A percentile compares a stretch with the other conserved stretches of the same genome.
Conservation (phyloP, 2,113 vertebrate species). For the Misgurnus anguillicaudatus region DNA sequence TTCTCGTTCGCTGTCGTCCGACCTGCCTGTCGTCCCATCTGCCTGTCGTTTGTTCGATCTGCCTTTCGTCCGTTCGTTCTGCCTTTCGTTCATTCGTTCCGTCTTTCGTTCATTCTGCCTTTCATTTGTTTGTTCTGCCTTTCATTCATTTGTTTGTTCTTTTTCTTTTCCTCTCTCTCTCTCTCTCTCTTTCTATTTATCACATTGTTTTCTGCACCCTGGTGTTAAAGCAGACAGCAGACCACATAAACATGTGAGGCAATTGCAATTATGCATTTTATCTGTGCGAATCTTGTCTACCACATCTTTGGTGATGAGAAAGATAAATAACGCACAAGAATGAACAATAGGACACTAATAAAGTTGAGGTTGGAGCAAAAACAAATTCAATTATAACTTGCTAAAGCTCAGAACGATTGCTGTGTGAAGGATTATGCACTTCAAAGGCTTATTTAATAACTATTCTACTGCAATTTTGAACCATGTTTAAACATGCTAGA, state of each 20-base stretch:
- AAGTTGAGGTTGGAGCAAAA: constrained; percentile 32
- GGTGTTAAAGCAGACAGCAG: constrained; percentile 18
- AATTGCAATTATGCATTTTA: constrained; percentile 51
- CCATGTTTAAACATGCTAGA: not conserved
- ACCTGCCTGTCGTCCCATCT: too few species aligned
- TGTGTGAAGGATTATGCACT: not conserved
- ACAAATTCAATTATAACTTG: not conserved
- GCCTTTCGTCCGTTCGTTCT: too few species aligned
- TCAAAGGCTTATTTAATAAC: not conserved
- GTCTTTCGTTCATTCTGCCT: too few species aligned
- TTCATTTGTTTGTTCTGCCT: too few species aligned
- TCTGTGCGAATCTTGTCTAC: constrained; percentile 44
- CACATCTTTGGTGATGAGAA: constrained; percentile 32
- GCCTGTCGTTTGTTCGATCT: too few species aligned
- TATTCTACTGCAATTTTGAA: not conserved
- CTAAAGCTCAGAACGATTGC: not conserved
- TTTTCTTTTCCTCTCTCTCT: too few species aligned
- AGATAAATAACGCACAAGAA: constrained; percentile 46
- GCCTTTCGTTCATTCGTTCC: too few species aligned
- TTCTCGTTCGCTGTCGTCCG: too few species aligned
- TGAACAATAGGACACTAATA: constrained; percentile 30
- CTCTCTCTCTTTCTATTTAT: too few species aligned
- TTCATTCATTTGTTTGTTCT: too few species aligned
- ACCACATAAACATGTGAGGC: constrained; percentile 55
- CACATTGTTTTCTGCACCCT: constrained; percentile 15